These are phyloP conservation scores for Nipponia nippon DNA, from an alignment of 2,113 vertebrate species.

Conservation along the genomic window DNA sequence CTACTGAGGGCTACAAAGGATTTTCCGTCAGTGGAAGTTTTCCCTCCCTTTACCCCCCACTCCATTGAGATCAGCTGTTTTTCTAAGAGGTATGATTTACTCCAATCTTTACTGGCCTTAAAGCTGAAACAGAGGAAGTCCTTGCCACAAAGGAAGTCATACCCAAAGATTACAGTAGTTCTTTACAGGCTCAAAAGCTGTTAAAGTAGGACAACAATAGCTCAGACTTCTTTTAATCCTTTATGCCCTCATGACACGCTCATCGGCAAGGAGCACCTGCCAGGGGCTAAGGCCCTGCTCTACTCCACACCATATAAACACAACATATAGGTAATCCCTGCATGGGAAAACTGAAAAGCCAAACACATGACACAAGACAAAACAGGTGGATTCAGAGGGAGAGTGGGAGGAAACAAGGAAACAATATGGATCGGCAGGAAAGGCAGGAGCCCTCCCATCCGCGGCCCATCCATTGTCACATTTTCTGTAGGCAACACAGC, in stretches of 20 bases:
- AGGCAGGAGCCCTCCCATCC: conserved; percentile 11
- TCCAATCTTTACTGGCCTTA: background rate
- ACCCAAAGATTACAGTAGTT: conserved; percentile 9
- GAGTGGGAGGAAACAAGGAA: conserved; percentile 24
- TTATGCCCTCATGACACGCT: background rate
- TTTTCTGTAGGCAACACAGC: conserved; percentile 56
- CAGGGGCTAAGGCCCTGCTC: conserved; percentile 19
- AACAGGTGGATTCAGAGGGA: conserved; percentile 40
- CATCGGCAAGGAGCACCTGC: conserved; percentile 18
- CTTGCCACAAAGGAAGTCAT: background rate
- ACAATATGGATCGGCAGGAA: conserved; percentile 8
- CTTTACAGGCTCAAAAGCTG: conserved; percentile 29
- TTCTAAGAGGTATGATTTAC: background rate
- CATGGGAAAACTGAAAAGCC: conserved; percentile 27
- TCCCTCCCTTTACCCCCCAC: background rate
- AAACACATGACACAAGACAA: conserved; percentile 24
- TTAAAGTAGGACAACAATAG: conserved; percentile 3
- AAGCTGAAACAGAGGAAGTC: background rate
- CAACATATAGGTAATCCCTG: background rate
- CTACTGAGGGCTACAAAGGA: background rate
- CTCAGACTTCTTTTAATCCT: conserved; percentile 22
- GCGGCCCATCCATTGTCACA: background rate
- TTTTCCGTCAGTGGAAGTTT: background rate
- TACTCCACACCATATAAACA: background rate
- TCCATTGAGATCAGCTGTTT: background rate